Base-by-base conservation (phyloP, 2,797 vertebrate species). In the Brachyalestes nurse region DNA sequence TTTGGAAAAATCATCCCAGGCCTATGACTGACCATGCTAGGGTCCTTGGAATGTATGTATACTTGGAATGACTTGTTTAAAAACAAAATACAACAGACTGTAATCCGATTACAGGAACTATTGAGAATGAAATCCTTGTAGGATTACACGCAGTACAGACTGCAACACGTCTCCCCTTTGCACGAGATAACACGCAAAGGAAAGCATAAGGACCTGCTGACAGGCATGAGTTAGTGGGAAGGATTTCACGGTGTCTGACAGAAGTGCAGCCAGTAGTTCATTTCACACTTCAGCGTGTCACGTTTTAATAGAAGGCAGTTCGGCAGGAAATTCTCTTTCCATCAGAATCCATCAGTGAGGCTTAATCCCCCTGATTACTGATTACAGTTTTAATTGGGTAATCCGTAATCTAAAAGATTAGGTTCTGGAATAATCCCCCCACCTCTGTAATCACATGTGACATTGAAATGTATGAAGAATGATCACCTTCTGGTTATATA, bases 401-500 rank as follows among this genome's bases (percentile, higher is more conserved):
- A 60, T 42, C 34, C 38, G 12, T 70, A 70, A 70, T 70, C 66
- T 70, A 38, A 23, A 42, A 42, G 51, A 73, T 73, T 53, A 25
- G 49, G 57, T 55, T 73, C 14, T 45, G 28, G n/a, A 72, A 38
- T 72, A 72, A 72, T 73, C 72, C 51, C 45, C n/a, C 34, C 72
- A 60, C 6, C 55, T 7, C 34, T 73, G 55, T 60, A 73, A 58
- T 73, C 28, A 73, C 38, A 40, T 60, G 66, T 77, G 75, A 64
- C 66, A 78, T 67, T 78, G 61, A 55, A n/a, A 66, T 28, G 42
- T 77, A 47, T 65, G n/a, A 13, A 53, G 28, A 62, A 47, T 64
- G 78, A 65, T 73, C 74, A 67, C 5, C 25, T 82, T 19, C 51
- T 64, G 19, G 38, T 62, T 64, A 64, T 47, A 23, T 38, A 7